Base-by-base conservation (phyloP, 2,888 invertebrate species). In the Anticlea derivata region DNA sequence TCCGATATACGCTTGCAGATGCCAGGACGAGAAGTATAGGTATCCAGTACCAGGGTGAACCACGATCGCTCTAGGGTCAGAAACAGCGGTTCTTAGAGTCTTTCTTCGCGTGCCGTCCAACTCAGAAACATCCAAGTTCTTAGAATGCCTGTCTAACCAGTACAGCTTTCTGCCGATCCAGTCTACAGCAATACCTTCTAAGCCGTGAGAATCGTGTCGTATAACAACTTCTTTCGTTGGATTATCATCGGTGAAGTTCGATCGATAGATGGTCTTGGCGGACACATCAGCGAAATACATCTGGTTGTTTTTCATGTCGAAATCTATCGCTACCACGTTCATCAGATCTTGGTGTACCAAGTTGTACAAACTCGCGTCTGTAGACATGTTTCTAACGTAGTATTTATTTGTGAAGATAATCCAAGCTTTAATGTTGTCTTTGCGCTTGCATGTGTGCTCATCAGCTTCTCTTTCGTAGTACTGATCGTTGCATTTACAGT, bases 121-220 rank as follows among this genome's bases (percentile, higher is more conserved):
- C 81, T 98, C 98, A 0, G 99, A 94, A 0, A 99, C 99, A 71
- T 99, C 98, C 39, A 99, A 91, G 71, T 99, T 97, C 87, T 98
- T 95, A 5, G 98, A 96, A 80, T 98, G 97, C 58, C 98, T 92
- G 77, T 99, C 99, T 38, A 99, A 91, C 98, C 99, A 99, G 79
- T 99, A 99, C 0, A 99, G 89, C 80, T 99, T 99, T 29, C 97
- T 91, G 0, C 95, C 98, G 29, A 99, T 93, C 99, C 99, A 99
- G 82, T 99, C 99, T 5, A 99, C 93, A 0, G 98, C 96, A 35
- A 99, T 95, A 6, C 99, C 99, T 91, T 99, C 99, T n/a, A 99
- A 91, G 1, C 98, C 98, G 68, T 98, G 96, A 0, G 97, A 97
- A 74, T 98, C 98, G 73, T 98, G 98, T 33, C 97, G 92, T 33